Evolutionary conservation across 2,888 invertebrate species (phyloP), one percentile per base, ranked within the genome.

Genomic region (Lobophora halterata): DNA sequence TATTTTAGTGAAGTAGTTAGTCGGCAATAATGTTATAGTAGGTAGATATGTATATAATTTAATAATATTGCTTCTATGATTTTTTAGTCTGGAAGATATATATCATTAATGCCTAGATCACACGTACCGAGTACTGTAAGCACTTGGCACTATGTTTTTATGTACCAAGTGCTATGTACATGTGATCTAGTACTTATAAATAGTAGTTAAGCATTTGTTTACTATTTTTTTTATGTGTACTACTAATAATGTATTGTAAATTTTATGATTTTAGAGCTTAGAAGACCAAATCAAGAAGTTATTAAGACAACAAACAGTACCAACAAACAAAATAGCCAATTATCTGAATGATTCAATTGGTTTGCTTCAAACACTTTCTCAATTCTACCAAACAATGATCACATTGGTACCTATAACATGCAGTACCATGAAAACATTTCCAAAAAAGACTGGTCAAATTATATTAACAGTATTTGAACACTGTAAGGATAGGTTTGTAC

Each of bases 401-500:
- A 73, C 75, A 40, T 56, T 66, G 5, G 49, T 69, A 2, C 44
- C 69, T 1, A 58, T 80, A 55, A 45, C 64, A 1, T 79, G 74
- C 39, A 49, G 48, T 30, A 45, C 37, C 1, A 58, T 76, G 58
- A 73, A 69, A 36, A 55, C 37, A 5, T 77, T 82, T 40, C 80
- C 83, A 4, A 65, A 51, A 1, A 50, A 59, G 2, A 72, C 80
- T 3, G 78, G 76, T 8, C 58, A 60, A 7, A 79, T 89, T 23
- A 65, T 89, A 21, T 56, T 68, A 21, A 55, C 63, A 33, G 75
- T 89, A 12, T 88, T 88, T 49, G 63, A 59, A 37, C 89, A 89
- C 55, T 89, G 89, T 55, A 88, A 77, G 49, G 72, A 87, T 19
- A 89, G 89, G 89, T 89, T 56, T 47, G 46, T 54, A 10, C 20